Conservation (phyloP, 2,113 vertebrate genomes). For the Chinchilla lanigera region DNA sequence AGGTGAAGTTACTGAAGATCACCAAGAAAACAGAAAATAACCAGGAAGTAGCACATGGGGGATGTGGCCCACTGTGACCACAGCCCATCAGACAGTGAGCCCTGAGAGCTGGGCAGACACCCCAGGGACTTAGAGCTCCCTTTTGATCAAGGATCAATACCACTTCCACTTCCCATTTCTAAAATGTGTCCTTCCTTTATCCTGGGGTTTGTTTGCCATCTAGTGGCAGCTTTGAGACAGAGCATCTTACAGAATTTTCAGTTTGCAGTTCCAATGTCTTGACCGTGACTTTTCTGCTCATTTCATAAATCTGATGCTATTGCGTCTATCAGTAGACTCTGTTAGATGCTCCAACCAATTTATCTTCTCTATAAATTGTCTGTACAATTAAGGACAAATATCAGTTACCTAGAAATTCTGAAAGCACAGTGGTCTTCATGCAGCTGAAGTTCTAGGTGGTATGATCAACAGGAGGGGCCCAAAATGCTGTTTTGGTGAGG, state of each 20-base stretch:
- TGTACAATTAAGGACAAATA: not conserved
- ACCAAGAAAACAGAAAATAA: not conserved
- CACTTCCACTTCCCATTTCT: not conserved
- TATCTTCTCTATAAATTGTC: not conserved
- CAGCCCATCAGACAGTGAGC: not conserved
- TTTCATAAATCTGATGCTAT: not conserved
- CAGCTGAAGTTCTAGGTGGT: accelerated
- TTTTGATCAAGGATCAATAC: not conserved
- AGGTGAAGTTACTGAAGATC: not conserved
- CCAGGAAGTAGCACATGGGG: not conserved
- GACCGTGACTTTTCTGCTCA: not conserved
- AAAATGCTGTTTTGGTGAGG: not conserved
- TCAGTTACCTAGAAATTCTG: not conserved
- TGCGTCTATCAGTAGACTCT: not conserved
- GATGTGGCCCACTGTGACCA: not conserved
- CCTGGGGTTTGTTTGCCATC: not conserved
- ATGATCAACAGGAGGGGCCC: not conserved
- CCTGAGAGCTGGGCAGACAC: not conserved
- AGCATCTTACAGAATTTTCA: not conserved
- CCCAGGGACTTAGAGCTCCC: not conserved
- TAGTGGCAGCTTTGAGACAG: not conserved
- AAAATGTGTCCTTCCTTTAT: not conserved
- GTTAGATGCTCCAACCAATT: not conserved
- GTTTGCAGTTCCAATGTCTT: not conserved
- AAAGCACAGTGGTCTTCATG: not conserved